Percentiles rank a stretch among this genome's conserved stretches.
Conservation (phyloP, 1,140 invertebrate species). For the Drosophila ambigua region DNA sequence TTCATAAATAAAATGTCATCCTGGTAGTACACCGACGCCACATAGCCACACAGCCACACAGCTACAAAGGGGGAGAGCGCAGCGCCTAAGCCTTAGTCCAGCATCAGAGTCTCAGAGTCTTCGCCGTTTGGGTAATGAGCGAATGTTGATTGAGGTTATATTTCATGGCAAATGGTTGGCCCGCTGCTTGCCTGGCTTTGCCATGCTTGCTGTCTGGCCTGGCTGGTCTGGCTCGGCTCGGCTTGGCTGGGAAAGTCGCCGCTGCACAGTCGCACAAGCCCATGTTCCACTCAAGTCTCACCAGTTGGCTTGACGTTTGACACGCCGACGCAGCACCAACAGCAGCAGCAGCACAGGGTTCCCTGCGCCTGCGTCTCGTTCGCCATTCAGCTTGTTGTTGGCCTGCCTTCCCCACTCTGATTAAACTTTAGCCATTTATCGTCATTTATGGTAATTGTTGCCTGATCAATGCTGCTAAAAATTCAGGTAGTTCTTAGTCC, state of each 20-base stretch:
- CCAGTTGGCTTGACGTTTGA: constrained; percentile 68
- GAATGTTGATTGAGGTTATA: constrained; percentile 82
- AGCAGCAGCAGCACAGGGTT: not conserved
- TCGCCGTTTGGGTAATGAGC: constrained; percentile 63
- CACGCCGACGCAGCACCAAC: constrained; percentile 32
- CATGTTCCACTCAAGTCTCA: constrained; percentile 47
- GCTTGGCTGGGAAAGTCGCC: constrained; percentile 54
- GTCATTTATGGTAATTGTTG: constrained; percentile 74
- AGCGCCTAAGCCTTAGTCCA: no score
- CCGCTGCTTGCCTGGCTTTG: no score
- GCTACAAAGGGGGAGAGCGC: not conserved
- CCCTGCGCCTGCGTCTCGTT: constrained; percentile 37
- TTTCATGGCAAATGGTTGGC: constrained; percentile 80
- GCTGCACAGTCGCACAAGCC: constrained; percentile 32
- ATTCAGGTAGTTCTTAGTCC: constrained; percentile 22
- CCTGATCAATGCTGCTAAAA: constrained; percentile 32
- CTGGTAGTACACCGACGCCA: constrained; percentile 59
- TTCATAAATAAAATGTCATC: constrained; percentile 83
- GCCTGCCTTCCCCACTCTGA: constrained; percentile 39
- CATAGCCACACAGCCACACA: not conserved
- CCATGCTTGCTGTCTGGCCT: no score
- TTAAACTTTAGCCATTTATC: constrained; percentile 68
- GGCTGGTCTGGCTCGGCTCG: not conserved
- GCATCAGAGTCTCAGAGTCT: no score
- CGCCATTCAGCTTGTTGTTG: constrained; percentile 22